phyloP scores from a whole-genome alignment of 2,888 invertebrate genomes.

The Scaeva pyrastri region DNA sequence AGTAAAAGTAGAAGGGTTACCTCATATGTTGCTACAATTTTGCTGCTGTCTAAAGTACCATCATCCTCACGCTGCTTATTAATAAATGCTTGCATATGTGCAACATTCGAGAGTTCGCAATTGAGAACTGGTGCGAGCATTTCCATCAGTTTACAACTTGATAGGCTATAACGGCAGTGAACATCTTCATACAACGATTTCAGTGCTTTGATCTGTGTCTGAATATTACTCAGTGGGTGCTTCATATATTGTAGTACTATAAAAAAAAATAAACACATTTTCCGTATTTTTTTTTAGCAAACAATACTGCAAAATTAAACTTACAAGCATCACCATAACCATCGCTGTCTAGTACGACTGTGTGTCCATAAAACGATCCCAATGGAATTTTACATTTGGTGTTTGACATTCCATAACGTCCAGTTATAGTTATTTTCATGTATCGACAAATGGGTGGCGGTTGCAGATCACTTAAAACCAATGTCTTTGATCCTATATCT shows the following conservation, averaged over 20 bases:
- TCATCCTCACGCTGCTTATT: constrained; percentile 87
- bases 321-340: constrained; percentile 82
- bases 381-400: constrained; percentile 95
- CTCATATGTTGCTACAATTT: constrained; percentile 85
- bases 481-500: constrained; percentile 93
- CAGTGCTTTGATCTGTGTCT: constrained; percentile 87
- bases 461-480: constrained; percentile 94
- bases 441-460: constrained; percentile 95
- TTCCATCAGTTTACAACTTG: constrained; percentile 92
- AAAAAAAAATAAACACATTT: neutral
- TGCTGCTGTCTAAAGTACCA: constrained; percentile 83
- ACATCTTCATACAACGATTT: constrained; percentile 91
- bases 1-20: constrained; percentile 78
- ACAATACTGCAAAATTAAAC: constrained; percentile 4
- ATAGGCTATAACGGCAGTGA: constrained; percentile 91
- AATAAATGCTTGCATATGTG: constrained; percentile 93
- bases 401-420: constrained; percentile 95
- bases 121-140: constrained; percentile 91
- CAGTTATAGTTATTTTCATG: constrained; percentile 96
- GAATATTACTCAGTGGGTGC: constrained; percentile 80
- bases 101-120: constrained; percentile 91
- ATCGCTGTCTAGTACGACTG: constrained; percentile 90
- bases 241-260: constrained; percentile 80
- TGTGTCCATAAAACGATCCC: constrained; percentile 97
- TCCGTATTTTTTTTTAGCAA: neutral